Evolutionary conservation across 1,140 invertebrate genomes (phyloP), one percentile per base, ranked within the genome.

Genomic region (Drosophila albomicans): DNA sequence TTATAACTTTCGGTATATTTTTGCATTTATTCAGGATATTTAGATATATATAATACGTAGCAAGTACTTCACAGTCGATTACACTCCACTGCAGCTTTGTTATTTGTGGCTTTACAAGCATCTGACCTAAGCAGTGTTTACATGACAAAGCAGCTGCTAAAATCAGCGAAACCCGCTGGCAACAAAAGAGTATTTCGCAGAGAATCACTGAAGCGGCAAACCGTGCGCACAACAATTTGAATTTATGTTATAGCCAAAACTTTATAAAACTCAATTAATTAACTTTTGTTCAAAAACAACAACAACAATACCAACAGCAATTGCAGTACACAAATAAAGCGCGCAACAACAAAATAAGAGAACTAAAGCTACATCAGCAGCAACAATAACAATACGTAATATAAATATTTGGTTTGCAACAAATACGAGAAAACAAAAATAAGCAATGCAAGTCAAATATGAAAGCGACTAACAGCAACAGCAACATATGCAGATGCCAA

Each of bases 251-350:
- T 89, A 73, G 81, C 78, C 73, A 76, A 79, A 85, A 89, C 65
- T 89, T 89, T 89, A 69, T 63, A 84, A 78, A 89, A 89, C 81
- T 89, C 85, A 85, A 89, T 89, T 89, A 89, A 89, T 89, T 89
- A 89, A 89, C 85, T 89, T 89, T 89, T 79, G 85, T 76, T 73
- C 54, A 58, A 68, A 58, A 78, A 78, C 54, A 76, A 75, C 41
- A 75, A 25, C 54, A 57, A 72, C 57, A 78, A 78, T 52, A 75
- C 54, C 45, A 75, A 49, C 43, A 78, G 11, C 43, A 48, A 46
- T 25, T 10, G 56, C 38, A 75, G 35, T 54, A 57, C 35, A 56
- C 67, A 72, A 66, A 77, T 63, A 63, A 56, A 58, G 54, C 28
- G 16, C n/a, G 46, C 57, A 78, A 59, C 13, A 63, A 57, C 15